Evolutionary conservation across 2,888 invertebrate species (phyloP), one percentile per base, ranked within the genome.

Genomic region (Labia minor): DNA sequence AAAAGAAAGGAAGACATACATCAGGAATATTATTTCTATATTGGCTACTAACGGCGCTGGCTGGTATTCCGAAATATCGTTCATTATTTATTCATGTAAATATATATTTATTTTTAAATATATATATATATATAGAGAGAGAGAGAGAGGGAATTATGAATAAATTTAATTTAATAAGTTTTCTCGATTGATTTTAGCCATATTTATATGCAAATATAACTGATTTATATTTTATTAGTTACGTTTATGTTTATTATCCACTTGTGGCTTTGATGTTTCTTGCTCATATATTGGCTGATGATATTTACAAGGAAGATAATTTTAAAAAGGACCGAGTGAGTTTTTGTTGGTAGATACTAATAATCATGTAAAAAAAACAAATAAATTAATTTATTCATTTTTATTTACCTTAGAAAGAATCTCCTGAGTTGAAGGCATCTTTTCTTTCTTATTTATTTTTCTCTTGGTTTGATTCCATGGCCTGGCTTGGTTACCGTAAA

Each of bases 1-100:
- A 88, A 73, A 88, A 86, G 76, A 85, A 85, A 80, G 97, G 97
- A 19, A 83, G 93, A 74, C 84, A 90, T 74, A 89, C 94, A 14
- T 96, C 97, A 1, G 97, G 96, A 2, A 83, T 92, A 65, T 81
- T 94, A 68, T 96, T 95, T 78, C 79, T 94, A 71, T 96, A 95
- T 79, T 97, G 96, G 95, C 80, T 95, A 19, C 75, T 94, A 0
- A 77, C 92, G 67, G 80, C 83, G 0, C 21, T 95, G 21, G 86
- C 86, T 62, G 90, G 90, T 1, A 79, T 87, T 68, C 82, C 91
- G 0, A 87, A 89, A 71, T 87, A 90, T 72, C 83, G 91, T 72
- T 63, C 68, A n/a, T 3, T 4, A 49, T 49, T n/a, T 49, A 49
- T 16, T 49, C 49, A 49, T 49, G 49, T 49, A 10, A 49, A 14